Evolutionary conservation across 2,113 vertebrate genomes (phyloP), one percentile per base, ranked within the genome.

Genomic region (Perca fluviatilis): DNA sequence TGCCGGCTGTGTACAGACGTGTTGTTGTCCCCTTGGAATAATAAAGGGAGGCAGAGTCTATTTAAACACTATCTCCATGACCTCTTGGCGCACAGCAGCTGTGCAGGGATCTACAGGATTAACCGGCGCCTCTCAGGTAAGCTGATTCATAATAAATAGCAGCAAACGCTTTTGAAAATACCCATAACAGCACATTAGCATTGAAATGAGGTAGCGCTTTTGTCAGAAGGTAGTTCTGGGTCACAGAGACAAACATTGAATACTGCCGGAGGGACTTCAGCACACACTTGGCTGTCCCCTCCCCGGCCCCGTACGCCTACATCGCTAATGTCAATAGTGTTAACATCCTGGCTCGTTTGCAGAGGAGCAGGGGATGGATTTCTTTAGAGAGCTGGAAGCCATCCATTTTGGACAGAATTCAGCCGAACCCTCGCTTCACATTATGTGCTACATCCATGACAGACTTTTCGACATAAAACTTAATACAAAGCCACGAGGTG

Each of bases 31-130:
- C 77, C 23, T 79, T 53, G 66, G 88, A 90, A 89, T 91, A 87
- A 87, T 68, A 83, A 43, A 78, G 19, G 69, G 47, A 79, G 56
- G 68, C 61, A 21, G 74, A 88, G 86, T 91, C 86, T 89, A 92
- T 94, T 92, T 90, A 86, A 91, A 88, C 89, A 85, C 79, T 91
- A 92, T 92, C 91, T 91, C 78, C 67, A 12, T 92, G 93, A 93
- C 91, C 93, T 92, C 88, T 86, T 25, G 78, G 77, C 18, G 71
- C 83, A 66, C 73, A 23, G 78, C 80, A 43, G 83, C 89, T 91
- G 90, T 80, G 82, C 74, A 5, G 84, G 91, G 91, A 93, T 84
- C 85, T 80, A 49, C 66, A n/a, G 90, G 93, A 92, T 94, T 93
- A 94, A 85, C 76, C 27, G 68, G 36, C 7, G 56, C 88, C 89